Conservation (phyloP, 2,113 vertebrate genomes). For the Loxodonta africana region DNA sequence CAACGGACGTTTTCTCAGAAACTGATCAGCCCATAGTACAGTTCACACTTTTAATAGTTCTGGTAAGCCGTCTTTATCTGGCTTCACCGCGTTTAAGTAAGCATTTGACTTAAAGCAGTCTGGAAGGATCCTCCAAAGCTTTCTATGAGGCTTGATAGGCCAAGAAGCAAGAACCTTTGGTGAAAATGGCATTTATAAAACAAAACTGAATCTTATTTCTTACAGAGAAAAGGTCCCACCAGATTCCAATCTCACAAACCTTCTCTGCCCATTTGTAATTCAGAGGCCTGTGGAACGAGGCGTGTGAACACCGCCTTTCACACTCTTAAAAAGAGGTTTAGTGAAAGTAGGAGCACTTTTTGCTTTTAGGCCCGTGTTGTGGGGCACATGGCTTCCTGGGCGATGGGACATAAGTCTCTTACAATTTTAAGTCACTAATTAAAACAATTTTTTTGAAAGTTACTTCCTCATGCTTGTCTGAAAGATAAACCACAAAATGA, state of each 20-base stretch:
- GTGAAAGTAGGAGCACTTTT: not conserved
- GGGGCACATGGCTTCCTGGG: not conserved
- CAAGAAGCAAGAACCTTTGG: slow-evolving; percentile 6
- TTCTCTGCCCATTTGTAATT: not conserved
- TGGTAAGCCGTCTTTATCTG: not conserved
- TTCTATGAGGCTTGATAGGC: not conserved
- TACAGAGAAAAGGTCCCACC: not conserved
- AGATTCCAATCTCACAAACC: not conserved
- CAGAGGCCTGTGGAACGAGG: rapidly evolving
- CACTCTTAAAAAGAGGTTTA: not conserved
- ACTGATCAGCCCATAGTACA: not conserved
- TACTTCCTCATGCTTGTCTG: not conserved
- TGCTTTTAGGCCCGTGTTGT: not conserved
- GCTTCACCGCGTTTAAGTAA: not conserved
- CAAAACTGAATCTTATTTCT: not conserved
- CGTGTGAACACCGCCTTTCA: not conserved
- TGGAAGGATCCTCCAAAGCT: not conserved
- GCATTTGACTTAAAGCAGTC: not conserved
- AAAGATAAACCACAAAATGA: not conserved
- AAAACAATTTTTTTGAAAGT: not conserved
- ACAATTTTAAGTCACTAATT: not conserved
- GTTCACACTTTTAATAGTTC: not conserved
- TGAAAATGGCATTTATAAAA: slow-evolving; percentile 8
- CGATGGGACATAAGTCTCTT: not conserved
- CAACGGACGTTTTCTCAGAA: not conserved